Base-by-base conservation (phyloP, 30 jellyfish, hydroid and myxozoan genomes). In the Calvadosia cruxmelitensis region DNA sequence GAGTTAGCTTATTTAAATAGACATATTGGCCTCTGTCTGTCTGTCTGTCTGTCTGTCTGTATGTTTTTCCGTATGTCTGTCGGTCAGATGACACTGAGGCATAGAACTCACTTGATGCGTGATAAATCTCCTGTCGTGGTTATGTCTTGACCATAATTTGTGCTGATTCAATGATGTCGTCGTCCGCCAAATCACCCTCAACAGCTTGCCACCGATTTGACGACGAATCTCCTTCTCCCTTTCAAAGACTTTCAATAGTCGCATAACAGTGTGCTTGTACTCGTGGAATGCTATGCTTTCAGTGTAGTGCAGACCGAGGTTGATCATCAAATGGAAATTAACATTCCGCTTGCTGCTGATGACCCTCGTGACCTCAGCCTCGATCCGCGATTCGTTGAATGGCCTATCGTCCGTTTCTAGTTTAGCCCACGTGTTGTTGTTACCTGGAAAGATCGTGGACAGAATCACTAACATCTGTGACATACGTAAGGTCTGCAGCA, bases 381-480 rank as follows among this genome's bases (percentile, higher is more conserved):
- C 3, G 12, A 82, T 68, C 34, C 81, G 67, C 23, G 87, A 49
- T 3, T 27, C 63, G 42, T 82, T 82, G 79, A 82, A 73, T 50
- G 69, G 83, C 30, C 35, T 67, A n/a, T 82, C 79, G 49, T 74
- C 88, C 29, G 73, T 74, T 63, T 73, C 83, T 3, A 42, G 13
- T 31, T 82, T 82, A 34, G 94, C 94, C n/a, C 74, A 51, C 1
- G 94, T 82, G 7, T 80, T 82, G 78, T 82, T 82, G 79, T 73
- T 70, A 52, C 52, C 94, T 82, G 33, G 24, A 29, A 71, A 67
- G 10, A 20, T 42, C 57, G 20, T 5, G n/a, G n/a, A n/a, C n/a
- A n/a, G n/a, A n/a, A n/a, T n/a, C n/a, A n/a, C n/a, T n/a, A n/a
- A n/a, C n/a, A n/a, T n/a, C n/a, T n/a, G n/a, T n/a, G n/a, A n/a